Percentiles rank a stretch among this genome's conserved stretches.
Evolutionary conservation across 2,797 vertebrate species (phyloP).

Genomic region (Mus caroli): DNA sequence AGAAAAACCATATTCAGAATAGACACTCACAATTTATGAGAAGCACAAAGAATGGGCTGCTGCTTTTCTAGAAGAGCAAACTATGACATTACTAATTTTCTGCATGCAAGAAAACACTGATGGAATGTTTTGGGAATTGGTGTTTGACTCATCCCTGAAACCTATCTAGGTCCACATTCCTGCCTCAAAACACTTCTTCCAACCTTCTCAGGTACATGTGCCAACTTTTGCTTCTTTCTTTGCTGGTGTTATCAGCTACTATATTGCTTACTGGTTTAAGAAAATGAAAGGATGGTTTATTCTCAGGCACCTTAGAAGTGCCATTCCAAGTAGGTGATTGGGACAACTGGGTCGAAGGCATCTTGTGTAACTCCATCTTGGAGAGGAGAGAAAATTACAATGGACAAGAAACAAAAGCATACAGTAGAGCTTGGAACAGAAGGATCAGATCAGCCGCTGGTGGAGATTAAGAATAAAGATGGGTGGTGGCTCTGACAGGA

Average conservation of each 20-base stretch:
- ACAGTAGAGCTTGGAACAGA: background rate
- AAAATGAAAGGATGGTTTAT: background rate
- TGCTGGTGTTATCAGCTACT: background rate
- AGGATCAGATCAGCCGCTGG: background rate
- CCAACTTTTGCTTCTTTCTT: background rate
- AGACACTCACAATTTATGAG: conserved; percentile 16
- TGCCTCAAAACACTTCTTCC: background rate
- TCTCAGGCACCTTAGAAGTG: background rate
- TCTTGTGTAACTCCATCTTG: background rate
- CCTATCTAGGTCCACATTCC: background rate
- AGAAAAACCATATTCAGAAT: background rate
- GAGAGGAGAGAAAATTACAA: background rate
- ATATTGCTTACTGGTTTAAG: background rate
- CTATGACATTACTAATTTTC: conserved; percentile 2
- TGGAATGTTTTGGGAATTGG: background rate
- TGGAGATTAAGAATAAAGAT: background rate
- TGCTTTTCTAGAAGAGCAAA: conserved; percentile 9
- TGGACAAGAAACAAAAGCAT: background rate
- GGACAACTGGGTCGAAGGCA: background rate
- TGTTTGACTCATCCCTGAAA: background rate
- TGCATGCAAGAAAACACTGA: background rate
- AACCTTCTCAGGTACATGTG: background rate
- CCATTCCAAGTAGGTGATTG: background rate
- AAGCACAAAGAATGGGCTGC: background rate
- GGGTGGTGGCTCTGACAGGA: background rate